Evolutionary conservation across 2,888 invertebrate genomes (phyloP).

Genomic region (Volucella inflata): DNA sequence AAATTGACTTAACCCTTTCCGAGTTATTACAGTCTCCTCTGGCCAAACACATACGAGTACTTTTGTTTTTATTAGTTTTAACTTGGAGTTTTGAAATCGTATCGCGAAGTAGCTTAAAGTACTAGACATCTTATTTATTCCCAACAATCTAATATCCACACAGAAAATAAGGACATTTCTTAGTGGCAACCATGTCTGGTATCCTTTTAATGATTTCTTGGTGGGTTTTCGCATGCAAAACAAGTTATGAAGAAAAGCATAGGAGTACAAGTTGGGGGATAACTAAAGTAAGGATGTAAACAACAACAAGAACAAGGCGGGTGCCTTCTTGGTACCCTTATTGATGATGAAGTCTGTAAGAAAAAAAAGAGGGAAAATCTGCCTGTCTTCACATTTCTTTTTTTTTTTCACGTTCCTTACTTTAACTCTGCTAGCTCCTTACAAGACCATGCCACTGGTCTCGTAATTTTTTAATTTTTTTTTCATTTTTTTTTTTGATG

Average conservation of each 20-base stretch:
- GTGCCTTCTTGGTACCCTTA: conserved; percentile 61
- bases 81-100: too few species aligned
- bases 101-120: too few species aligned
- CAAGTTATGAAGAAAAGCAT: conserved; percentile 32
- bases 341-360: not conserved
- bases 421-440: conserved; percentile 41
- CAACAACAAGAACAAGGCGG: conserved; percentile 68
- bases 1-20: too few species aligned
- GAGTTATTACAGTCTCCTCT: too few species aligned
- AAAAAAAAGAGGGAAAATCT: conserved; percentile 49
- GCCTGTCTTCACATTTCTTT: conserved; percentile 63
- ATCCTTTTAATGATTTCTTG: too few species aligned
- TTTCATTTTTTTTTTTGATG: conserved; percentile 18
- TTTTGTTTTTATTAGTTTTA: too few species aligned
- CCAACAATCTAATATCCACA: too few species aligned
- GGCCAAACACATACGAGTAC: too few species aligned
- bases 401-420: conserved; percentile 14
- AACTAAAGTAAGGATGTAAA: conserved; percentile 53
- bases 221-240: conserved; percentile 40
- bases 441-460: conserved; percentile 4
- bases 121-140: too few species aligned
- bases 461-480: conserved; percentile 18
- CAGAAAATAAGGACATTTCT: too few species aligned
- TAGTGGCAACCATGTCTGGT: too few species aligned
- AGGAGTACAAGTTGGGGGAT: not conserved